These are phyloP conservation scores for Stenoptilia bipunctidactyla DNA, from an alignment of 2,888 invertebrate genomes.

Conservation along the genomic window DNA sequence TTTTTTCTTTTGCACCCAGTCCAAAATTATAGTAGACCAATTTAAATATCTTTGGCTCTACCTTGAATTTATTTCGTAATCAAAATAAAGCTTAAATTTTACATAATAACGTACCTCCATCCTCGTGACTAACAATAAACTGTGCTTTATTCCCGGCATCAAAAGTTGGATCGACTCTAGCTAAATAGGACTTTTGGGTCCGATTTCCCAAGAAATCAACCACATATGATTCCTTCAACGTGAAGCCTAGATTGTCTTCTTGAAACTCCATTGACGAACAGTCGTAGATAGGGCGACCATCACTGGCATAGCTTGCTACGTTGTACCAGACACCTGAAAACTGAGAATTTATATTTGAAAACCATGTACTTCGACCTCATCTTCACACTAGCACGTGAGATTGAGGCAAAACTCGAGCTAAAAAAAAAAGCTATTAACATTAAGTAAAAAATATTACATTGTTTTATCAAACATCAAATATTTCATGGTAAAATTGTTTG, in stretches of 20 bases:
- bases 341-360: no score
- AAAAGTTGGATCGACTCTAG: constrained; percentile 56
- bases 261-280: constrained; percentile 51
- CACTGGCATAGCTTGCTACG: constrained; percentile 52
- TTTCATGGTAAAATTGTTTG: no score
- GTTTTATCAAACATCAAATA: no score
- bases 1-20: no score
- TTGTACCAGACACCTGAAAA: constrained; percentile 64
- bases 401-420: no score
- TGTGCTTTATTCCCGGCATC: constrained; percentile 51
- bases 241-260: constrained; percentile 56
- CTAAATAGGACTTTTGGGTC: constrained; percentile 54
- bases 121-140: constrained; percentile 53
- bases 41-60: no score
- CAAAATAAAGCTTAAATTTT: no score
- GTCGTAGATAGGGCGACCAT: constrained; percentile 44
- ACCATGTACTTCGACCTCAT: no score
- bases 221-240: constrained; percentile 47
- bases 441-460: background rate
- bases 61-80: no score
- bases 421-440: constrained; percentile 2
- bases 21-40: no score
- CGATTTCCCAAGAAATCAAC: constrained; percentile 38
- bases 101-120: constrained; percentile 49
- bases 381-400: no score